Evolutionary conservation across 1,140 invertebrate genomes (phyloP).

Genomic region (Caerostris darwini): DNA sequence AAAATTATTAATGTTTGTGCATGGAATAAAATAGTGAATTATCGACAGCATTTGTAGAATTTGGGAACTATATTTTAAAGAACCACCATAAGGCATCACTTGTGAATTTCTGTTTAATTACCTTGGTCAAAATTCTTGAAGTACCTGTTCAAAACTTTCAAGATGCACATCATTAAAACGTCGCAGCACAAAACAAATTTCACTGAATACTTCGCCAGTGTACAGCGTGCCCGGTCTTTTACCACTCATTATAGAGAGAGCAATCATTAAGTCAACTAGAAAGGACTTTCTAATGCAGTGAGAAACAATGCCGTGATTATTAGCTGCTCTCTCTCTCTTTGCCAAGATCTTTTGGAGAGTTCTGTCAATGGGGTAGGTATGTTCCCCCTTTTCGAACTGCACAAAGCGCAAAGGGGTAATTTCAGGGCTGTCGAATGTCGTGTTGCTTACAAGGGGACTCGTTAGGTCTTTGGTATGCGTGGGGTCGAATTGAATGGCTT

Average conservation of each 20-base stretch:
- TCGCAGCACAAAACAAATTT: not conserved
- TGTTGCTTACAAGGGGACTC: not conserved
- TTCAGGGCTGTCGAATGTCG: not conserved
- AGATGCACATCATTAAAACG: conserved; percentile 33
- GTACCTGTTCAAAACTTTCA: not conserved
- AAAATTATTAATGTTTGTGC: too few species aligned
- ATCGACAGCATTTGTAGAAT: too few species aligned
- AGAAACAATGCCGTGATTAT: conserved; percentile 16
- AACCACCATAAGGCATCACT: not conserved
- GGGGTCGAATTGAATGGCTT: not conserved
- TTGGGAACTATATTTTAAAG: too few species aligned
- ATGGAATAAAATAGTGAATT: too few species aligned
- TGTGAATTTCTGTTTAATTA: conserved; percentile 3
- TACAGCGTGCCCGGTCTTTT: not conserved
- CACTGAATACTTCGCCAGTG: not conserved
- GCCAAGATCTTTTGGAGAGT: not conserved
- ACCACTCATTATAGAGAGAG: not conserved
- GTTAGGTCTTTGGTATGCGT: not conserved
- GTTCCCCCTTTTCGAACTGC: not conserved
- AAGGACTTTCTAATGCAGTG: not conserved
- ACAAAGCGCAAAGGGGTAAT: not conserved
- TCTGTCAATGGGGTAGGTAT: not conserved
- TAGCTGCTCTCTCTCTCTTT: not conserved
- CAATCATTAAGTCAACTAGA: conserved; percentile 38
- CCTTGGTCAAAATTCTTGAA: not conserved